Percentiles rank a stretch among this genome's conserved stretches.
Conservation (phyloP, 2,113 vertebrate genomes). For the Pseudorectes ferrugineus region DNA sequence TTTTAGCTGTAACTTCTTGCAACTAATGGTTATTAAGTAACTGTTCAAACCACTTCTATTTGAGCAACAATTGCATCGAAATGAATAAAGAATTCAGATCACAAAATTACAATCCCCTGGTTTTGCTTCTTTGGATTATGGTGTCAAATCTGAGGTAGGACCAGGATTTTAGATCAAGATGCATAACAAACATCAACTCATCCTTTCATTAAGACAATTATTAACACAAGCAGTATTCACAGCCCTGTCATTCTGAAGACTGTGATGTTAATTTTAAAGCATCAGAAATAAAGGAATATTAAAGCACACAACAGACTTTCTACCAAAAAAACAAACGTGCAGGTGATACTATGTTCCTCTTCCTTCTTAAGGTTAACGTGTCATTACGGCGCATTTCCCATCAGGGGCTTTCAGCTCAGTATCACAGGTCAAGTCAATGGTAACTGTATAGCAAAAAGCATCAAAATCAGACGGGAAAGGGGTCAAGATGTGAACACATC, state of each 20-base stretch:
- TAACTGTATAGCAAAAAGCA: neutral
- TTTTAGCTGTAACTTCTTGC: neutral
- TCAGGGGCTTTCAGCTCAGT: neutral
- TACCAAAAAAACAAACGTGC: neutral
- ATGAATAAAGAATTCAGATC: neutral
- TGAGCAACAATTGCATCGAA: neutral
- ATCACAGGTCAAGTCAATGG: neutral
- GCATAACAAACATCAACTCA: neutral
- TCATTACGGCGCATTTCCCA: neutral
- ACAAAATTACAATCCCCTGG: neutral
- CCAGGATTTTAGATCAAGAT: neutral
- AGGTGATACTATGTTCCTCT: neutral
- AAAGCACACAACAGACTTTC: neutral
- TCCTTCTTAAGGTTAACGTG: neutral
- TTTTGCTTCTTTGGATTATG: neutral
- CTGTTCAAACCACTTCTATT: neutral
- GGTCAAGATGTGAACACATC: neutral
- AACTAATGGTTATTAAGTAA: neutral
- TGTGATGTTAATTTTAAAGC: neutral
- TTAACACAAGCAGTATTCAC: neutral
- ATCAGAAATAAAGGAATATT: neutral
- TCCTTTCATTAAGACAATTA: neutral
- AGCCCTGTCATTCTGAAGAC: neutral
- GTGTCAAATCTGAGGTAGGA: neutral
- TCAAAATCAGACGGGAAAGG: neutral